Base-by-base conservation (phyloP, 2,113 vertebrate species). In the Engystomops pustulosus region DNA sequence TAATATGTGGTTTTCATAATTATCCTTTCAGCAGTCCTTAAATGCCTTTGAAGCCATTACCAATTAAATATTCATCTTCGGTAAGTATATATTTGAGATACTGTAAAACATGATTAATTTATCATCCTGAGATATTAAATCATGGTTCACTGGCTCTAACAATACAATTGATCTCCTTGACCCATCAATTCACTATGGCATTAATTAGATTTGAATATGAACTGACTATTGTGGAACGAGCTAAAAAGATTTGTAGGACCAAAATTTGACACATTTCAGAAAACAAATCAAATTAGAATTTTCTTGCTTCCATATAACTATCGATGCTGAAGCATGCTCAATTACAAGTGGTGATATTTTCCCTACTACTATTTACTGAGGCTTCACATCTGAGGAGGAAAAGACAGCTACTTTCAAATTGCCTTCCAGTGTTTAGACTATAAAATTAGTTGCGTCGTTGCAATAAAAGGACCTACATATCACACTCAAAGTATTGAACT, bases 31-130 rank as follows among this genome's bases (percentile, higher is more conserved):
- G 83, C 75, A 85, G 83, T 84, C 83, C 83, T 85, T 79, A 85
- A 85, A 85, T 85, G 74, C 75, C 83, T 85, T 82, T 85, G 75
- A 85, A 85, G 83, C 75, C 83, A 85, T 78, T 85, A 79, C 83
- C 75, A 85, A 78, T 85, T 85, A 85, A 85, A 85, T 78, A 79
- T 85, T 85, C 83, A 85, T 85, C 83, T 85, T 85, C 25, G 17
- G 74, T 85, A 85, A 85, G 74, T 85, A 85, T 85, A 85, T 85
- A 85, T 85, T 79, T 85, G 75, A 85, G 83, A 85, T 85, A 79
- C 83, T 85, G 75, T 85, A 85, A 85, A 85, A 85, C 83, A 85
- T 85, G 83, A 85, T 85, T 85, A 85, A 85, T 85, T 85, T 85
- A 85, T 85, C 83, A 85, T 85, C 49, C 83, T 36, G 36, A 85